Percentiles rank a stretch among this genome's conserved stretches.
These are phyloP conservation scores for Xanthorhoe designata DNA, from an alignment of 2,888 invertebrate species.

Conservation along the genomic window DNA sequence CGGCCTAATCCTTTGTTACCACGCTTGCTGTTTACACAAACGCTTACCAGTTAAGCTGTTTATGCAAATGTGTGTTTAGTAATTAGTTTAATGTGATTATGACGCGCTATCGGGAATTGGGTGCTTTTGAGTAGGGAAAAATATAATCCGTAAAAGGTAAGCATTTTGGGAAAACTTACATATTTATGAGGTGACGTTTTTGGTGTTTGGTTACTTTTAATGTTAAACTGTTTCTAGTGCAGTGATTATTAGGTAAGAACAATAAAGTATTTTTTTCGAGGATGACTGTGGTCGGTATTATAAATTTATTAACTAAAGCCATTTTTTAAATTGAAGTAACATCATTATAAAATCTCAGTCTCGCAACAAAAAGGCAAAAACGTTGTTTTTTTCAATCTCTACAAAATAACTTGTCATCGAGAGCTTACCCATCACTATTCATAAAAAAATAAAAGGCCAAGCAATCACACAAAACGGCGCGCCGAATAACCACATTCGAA, in stretches of 20 bases:
- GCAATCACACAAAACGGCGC: constrained; percentile 69
- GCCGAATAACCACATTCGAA: constrained; percentile 79
- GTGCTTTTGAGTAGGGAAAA: constrained; percentile 10
- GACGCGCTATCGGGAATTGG: constrained; percentile 37
- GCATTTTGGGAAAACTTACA: constrained; percentile 16
- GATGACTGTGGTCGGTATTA: too few species aligned
- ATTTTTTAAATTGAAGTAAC: too few species aligned
- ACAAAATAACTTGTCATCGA: constrained; percentile 5
- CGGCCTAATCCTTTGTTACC: constrained; percentile 73
- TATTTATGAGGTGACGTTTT: not conserved
- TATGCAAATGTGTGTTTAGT: constrained; percentile 51
- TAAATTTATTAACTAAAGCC: too few species aligned
- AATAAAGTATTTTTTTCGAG: too few species aligned
- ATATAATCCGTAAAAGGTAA: constrained; percentile 4
- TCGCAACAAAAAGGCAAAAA: too few species aligned
- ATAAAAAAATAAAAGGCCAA: constrained; percentile 52
- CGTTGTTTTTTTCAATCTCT: not conserved
- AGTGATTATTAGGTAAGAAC: too few species aligned
- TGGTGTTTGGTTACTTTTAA: not conserved
- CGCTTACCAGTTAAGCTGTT: constrained; percentile 82
- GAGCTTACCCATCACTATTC: constrained; percentile 42
- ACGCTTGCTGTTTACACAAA: constrained; percentile 79
- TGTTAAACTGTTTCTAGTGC: not conserved
- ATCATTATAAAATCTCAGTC: too few species aligned
- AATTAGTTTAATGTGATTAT: constrained; percentile 44